Evolutionary conservation across 2,113 vertebrate species (phyloP).

Genomic region (Dasyurus viverrinus): DNA sequence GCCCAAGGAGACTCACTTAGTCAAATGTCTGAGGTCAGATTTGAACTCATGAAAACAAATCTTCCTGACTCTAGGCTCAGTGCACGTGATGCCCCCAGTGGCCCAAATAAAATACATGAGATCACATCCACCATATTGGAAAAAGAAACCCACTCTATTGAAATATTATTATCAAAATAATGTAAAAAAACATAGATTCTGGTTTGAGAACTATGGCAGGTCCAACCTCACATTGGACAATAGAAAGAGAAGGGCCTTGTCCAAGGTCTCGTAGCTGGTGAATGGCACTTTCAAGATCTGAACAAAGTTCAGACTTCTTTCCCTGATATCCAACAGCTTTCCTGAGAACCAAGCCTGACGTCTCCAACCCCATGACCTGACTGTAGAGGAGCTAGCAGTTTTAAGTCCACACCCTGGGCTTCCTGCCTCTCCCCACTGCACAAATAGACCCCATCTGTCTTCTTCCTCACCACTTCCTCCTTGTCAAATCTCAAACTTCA

Average conservation of each 20-base stretch:
- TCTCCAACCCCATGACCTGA: not conserved
- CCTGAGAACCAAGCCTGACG: not conserved
- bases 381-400: not conserved
- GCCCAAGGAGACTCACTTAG: not conserved
- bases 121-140: not conserved
- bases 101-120: not conserved
- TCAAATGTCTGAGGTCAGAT: not conserved
- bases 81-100: too few species aligned
- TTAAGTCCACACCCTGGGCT: not conserved
- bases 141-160: not conserved
- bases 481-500: not conserved
- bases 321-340: not conserved
- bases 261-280: not conserved
- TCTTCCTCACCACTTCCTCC: not conserved
- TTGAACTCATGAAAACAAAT: not conserved
- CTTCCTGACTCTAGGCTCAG: not conserved
- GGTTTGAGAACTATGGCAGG: not conserved
- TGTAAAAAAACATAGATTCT: not conserved
- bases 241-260: not conserved
- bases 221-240: not conserved
- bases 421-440: not conserved
- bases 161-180: not conserved
- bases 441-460: not conserved
- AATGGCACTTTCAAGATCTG: conserved; percentile 5
- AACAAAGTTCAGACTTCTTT: conserved; percentile 19